Evolutionary conservation across 2,113 vertebrate genomes (phyloP).

Genomic region (Zingel zingel): DNA sequence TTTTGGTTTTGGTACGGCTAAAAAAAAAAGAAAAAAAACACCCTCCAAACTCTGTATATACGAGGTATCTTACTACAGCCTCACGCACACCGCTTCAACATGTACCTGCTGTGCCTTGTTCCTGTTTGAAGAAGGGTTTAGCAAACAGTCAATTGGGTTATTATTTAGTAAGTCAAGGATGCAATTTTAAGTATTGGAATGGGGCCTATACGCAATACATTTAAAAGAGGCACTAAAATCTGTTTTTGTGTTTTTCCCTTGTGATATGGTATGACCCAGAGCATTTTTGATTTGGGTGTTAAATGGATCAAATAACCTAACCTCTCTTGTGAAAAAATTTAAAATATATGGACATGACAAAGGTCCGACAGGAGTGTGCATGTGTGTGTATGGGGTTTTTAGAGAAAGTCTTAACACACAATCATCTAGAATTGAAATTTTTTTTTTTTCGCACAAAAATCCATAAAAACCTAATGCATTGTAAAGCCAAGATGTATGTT

Average conservation of each 20-base stretch:
- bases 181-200: slow-evolving; percentile 47
- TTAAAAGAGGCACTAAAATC: slow-evolving; percentile 22
- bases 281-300: slow-evolving; percentile 25
- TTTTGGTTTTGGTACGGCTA: not conserved
- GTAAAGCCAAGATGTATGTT: slow-evolving; percentile 3
- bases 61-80: not conserved
- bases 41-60: not conserved
- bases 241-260: slow-evolving; percentile 27
- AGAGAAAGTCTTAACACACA: not conserved
- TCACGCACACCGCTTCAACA: not conserved
- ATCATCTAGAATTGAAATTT: not conserved
- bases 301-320: slow-evolving; percentile 17
- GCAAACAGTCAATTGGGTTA: slow-evolving; percentile 3
- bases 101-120: not conserved
- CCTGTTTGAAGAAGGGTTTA: not conserved
- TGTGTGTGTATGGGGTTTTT: slow-evolving; percentile 2
- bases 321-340: not conserved
- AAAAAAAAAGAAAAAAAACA: no score
- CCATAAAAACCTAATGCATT: not conserved
- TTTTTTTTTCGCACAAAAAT: slow-evolving; percentile 33
- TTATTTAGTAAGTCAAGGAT: not conserved
- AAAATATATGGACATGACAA: not conserved
- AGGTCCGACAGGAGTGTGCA: not conserved
- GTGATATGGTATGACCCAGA: slow-evolving; percentile 18
- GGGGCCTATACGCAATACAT: slow-evolving; percentile 41